Evolutionary conservation across 2,888 invertebrate species (phyloP).

Genomic region (Folsomia manolachei): DNA sequence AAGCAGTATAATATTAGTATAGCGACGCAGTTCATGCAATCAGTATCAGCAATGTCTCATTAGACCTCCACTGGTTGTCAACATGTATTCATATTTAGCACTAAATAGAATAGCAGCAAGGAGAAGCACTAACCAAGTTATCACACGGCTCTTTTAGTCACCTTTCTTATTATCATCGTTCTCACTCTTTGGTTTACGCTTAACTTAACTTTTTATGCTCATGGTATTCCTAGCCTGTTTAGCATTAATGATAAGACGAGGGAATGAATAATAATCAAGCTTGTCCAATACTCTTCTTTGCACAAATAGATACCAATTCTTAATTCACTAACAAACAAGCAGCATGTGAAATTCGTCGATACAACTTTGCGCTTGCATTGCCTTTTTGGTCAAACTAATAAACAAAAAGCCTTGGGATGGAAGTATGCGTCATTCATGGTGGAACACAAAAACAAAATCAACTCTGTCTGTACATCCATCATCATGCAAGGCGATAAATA

Average conservation of each 20-base stretch:
- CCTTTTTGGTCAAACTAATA: neutral
- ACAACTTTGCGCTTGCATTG: too few relatives aligned
- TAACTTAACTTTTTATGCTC: too few relatives aligned
- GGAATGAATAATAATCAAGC: neutral
- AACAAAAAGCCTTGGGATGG: neutral
- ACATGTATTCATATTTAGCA: too few relatives aligned
- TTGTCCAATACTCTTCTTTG: too few relatives aligned
- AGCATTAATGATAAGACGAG: neutral
- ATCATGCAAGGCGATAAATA: neutral
- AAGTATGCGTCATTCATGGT: neutral
- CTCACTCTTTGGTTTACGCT: too few relatives aligned
- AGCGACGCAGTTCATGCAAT: neutral
- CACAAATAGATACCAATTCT: too few relatives aligned
- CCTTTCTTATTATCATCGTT: neutral
- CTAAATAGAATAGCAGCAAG: too few relatives aligned
- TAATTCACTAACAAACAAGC: neutral
- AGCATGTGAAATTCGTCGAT: neutral
- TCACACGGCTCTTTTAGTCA: neutral
- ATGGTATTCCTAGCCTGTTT: too few relatives aligned
- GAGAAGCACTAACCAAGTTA: too few relatives aligned
- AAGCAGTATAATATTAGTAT: neutral
- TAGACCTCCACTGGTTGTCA: too few relatives aligned
- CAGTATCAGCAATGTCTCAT: neutral
- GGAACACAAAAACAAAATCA: too few relatives aligned
- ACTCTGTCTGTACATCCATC: neutral